Evolutionary conservation across 1,140 invertebrate species (phyloP), one percentile per base, ranked within the genome.

Genomic region (Dryas iulia): DNA sequence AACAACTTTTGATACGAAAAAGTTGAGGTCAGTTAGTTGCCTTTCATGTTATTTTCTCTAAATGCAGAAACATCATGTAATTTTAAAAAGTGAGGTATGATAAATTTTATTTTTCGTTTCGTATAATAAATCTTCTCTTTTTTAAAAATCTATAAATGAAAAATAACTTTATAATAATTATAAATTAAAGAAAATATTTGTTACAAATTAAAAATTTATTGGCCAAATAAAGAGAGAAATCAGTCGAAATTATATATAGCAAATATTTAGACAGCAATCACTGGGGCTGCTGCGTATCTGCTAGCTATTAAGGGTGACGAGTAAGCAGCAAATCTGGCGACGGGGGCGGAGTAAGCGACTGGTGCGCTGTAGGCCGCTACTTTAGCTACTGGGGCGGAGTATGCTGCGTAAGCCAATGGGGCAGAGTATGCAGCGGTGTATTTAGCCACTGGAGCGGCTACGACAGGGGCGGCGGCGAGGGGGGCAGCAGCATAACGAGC

Each of bases 201-300:
- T 60, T 26, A 54, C 61, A 72, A 66, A 65, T 76, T 69, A 52
- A 75, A 78, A 73, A 28, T 84, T 78, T 72, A 73, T 82, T 74
- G 56, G 75, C 68, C 80, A 70, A 57, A 24, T 59, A 52, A 11
- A 61, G 61, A 66, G 56, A 60, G 57, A 54, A 70, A 76, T 78
- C 71, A 74, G 69, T 69, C 73, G 76, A 62, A 65, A 23, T 53
- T 65, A 56, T 80, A 58, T 73, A 68, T 56, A 68, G 61, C 25
- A 58, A 47, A 30, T 53, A 53, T 47, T 81, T 82, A 80, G n/a
- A 85, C 72, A 35, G 81, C 82, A 65, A 87, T 70, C n/a, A 84
- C 26, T n/a, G 75, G 75, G 10, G 83, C 77, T 28, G 82, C 76
- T 25, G 78, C 58, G 14, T 75, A 54, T 59, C 72, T 72, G 26